Conservation (phyloP, 2,113 vertebrate genomes). For the Cebus imitator region DNA sequence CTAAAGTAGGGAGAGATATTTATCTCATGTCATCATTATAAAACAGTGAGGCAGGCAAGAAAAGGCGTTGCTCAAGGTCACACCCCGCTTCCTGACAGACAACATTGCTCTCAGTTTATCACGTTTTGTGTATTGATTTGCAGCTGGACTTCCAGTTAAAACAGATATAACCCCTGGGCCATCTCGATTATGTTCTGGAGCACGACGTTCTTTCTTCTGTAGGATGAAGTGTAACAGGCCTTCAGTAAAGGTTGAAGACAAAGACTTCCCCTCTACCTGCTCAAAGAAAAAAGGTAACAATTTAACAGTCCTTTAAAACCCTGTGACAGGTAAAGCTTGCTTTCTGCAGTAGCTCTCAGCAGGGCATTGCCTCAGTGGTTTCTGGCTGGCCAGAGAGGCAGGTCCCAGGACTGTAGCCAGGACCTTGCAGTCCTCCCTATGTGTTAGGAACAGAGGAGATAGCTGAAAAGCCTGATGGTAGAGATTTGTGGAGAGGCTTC, state of each 20-base stretch:
- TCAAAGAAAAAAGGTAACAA: slow-evolving; percentile 98
- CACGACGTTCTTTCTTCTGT: slow-evolving; percentile 98
- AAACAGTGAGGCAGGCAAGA: slow-evolving; percentile 10
- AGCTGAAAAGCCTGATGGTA: not conserved
- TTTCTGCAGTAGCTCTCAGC: accelerated
- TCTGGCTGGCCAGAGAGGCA: not conserved
- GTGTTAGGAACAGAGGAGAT: not conserved
- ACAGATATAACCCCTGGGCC: slow-evolving; percentile 97
- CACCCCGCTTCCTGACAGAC: not conserved
- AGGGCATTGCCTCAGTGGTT: accelerated
- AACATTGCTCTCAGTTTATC: slow-evolving; percentile 55
- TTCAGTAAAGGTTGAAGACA: slow-evolving; percentile 98
- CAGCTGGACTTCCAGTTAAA: slow-evolving; percentile 98
- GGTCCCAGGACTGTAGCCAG: not conserved
- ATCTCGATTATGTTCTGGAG: slow-evolving; percentile 95
- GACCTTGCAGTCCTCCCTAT: accelerated
- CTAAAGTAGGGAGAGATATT: not conserved
- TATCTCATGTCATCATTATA: not conserved
- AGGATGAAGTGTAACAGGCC: slow-evolving; percentile 99
- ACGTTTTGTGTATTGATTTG: slow-evolving; percentile 69
- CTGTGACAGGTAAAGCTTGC: not conserved
- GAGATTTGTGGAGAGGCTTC: not conserved
- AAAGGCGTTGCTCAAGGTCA: slow-evolving; percentile 53
- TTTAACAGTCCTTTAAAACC: not conserved
- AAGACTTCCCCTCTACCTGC: slow-evolving; percentile 97